Base-by-base conservation (phyloP, 2,888 invertebrate genomes). In the Trissolcus japonicus region DNA sequence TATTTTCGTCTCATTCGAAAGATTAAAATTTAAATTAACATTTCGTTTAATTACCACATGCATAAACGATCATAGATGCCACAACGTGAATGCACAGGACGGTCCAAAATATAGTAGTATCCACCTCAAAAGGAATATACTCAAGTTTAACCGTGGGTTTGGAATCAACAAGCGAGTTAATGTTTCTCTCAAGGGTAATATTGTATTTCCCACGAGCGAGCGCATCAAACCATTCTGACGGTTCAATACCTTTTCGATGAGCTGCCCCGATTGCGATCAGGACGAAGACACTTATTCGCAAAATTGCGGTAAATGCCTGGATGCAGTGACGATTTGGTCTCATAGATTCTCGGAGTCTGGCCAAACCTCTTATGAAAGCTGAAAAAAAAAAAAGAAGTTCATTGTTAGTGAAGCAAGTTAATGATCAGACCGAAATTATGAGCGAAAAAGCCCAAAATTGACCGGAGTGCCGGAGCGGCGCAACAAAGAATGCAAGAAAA, bases 241-340 rank as follows among this genome's bases (percentile, higher is more conserved):
- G 78, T 40, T 84, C 83, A 46, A 87, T 79, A n/a, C 80, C 83
- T 53, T 84, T 81, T 35, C 56, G 76, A 57, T 71, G 84, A 69
- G 93, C 89, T 62, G 93, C 92, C 7, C 93, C 83, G 54, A 95
- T 85, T 81, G 93, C 92, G 74, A 92, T 91, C 1, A 90, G 81
- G 79, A 94, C 92, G 83, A 97, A 97, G 2, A 95, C 87, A 0
- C 93, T 48, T 65, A 95, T 93, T 90, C 97, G 97, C 92, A 95
- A 93, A 16, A 95, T 80, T 0, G 96, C 92, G 2, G 95, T 90
- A 59, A 93, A 91, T 46, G 94, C 90, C 85, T 96, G 95, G 0
- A 94, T 93, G 83, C 94, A 93, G 82, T 95, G 94, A 21, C 95
- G 92, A 66, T 90, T 85, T 6, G 86, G 85, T 53, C 93, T 92